These are phyloP conservation scores for Lates calcarifer DNA, from an alignment of 2,113 vertebrate genomes.

Conservation along the genomic window DNA sequence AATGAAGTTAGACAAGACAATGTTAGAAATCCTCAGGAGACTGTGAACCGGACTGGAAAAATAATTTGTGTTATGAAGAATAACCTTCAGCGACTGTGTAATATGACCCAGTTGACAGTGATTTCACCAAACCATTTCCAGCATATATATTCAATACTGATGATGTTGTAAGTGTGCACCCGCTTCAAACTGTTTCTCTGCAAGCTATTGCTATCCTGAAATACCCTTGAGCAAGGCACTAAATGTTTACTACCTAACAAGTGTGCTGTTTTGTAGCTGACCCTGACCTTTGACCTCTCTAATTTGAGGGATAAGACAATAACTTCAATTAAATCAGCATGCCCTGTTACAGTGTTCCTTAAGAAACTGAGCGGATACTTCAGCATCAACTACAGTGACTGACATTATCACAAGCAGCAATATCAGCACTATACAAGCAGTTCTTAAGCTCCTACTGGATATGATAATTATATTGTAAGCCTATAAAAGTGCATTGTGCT, in stretches of 20 bases:
- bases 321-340: not conserved
- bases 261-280: not conserved
- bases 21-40: not conserved
- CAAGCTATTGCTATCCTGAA: not conserved
- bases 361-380: not conserved
- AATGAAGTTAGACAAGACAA: not conserved
- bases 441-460: conserved; percentile 2
- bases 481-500: conserved; percentile 10
- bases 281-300: not conserved
- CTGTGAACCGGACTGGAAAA: not conserved
- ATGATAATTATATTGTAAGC: not conserved
- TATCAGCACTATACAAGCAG: not conserved
- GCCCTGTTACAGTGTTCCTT: not conserved
- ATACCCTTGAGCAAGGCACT: not conserved
- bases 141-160: not conserved
- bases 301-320: not conserved
- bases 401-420: not conserved
- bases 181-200: too few relatives aligned
- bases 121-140: not conserved
- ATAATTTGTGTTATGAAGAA: not conserved
- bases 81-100: not conserved
- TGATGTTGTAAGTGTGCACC: not conserved
- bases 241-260: not conserved
- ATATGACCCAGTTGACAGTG: not conserved
- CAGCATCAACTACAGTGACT: not conserved